Evolutionary conservation across 2,113 vertebrate species (phyloP).

Genomic region (Phyllopteryx taeniolatus): DNA sequence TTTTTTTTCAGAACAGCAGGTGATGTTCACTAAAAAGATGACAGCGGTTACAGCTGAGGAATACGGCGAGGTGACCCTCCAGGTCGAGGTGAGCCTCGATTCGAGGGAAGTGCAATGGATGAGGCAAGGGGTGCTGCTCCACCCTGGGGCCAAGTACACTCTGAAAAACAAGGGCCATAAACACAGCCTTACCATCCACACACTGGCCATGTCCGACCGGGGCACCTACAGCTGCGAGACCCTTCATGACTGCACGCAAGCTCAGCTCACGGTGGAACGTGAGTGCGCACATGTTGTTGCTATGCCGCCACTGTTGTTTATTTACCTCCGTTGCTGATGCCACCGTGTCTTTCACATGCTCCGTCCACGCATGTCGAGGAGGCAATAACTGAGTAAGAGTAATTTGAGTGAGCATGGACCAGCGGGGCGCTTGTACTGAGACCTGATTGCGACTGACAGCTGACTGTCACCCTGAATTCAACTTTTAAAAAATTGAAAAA

Average conservation of each 20-base stretch:
- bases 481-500: slow-evolving; percentile 8
- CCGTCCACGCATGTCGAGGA: slow-evolving; percentile 40
- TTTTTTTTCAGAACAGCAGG: slow-evolving; percentile 79
- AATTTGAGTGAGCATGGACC: slow-evolving; percentile 57
- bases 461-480: slow-evolving; percentile 42
- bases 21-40: slow-evolving; percentile 82
- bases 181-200: slow-evolving; percentile 78
- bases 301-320: slow-evolving; percentile 62
- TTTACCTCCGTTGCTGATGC: slow-evolving; percentile 54
- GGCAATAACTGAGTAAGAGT: slow-evolving; percentile 61
- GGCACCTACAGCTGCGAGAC: slow-evolving; percentile 91
- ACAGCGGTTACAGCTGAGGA: slow-evolving; percentile 79
- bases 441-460: slow-evolving; percentile 65
- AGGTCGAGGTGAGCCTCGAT: slow-evolving; percentile 83
- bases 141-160: slow-evolving; percentile 74
- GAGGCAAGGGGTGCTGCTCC: slow-evolving; percentile 86
- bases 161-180: slow-evolving; percentile 69
- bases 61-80: slow-evolving; percentile 76
- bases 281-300: slow-evolving; percentile 73
- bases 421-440: slow-evolving; percentile 43
- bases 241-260: slow-evolving; percentile 88
- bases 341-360: slow-evolving; percentile 6
- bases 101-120: slow-evolving; percentile 85
- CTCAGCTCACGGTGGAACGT: slow-evolving; percentile 86
- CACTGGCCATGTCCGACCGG: slow-evolving; percentile 75